Conservation (phyloP, 1,140 invertebrate species). For the Parasteatoda tepidariorum region DNA sequence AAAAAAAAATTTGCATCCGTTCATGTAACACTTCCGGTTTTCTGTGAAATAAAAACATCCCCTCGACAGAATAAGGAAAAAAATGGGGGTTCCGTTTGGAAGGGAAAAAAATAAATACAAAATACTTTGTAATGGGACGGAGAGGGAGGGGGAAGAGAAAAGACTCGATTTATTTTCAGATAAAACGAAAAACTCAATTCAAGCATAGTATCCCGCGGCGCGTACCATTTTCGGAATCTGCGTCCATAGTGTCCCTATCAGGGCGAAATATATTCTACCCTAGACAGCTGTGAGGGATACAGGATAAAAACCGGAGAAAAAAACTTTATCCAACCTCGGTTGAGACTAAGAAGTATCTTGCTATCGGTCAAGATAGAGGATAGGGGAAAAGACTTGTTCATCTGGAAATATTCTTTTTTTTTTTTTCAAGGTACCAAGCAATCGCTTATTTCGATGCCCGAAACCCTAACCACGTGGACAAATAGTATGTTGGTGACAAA, state of each 20-base stretch:
- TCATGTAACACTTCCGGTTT: too few species aligned
- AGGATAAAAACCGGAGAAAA: neutral
- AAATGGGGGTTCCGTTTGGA: too few species aligned
- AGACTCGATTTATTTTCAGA: neutral
- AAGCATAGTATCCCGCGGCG: neutral
- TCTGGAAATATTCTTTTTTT: constrained; percentile 24
- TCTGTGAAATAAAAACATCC: too few species aligned
- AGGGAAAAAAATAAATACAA: too few species aligned
- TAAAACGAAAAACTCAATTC: constrained; percentile 19
- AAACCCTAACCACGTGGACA: neutral
- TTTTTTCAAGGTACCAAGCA: constrained; percentile 20
- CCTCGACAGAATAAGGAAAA: too few species aligned
- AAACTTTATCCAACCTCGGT: constrained; percentile 28
- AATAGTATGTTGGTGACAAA: constrained; percentile 34
- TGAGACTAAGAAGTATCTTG: neutral
- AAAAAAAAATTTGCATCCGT: too few species aligned
- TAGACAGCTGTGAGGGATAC: constrained; percentile 18
- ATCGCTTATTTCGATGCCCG: neutral
- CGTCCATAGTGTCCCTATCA: neutral
- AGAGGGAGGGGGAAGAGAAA: neutral
- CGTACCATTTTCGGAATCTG: neutral
- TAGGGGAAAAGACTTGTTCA: constrained; percentile 19
- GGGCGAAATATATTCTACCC: constrained; percentile 9
- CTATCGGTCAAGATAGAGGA: constrained; percentile 1
- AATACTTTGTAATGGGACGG: too few species aligned